A percentile compares a stretch with the other conserved stretches of the same genome.
These are phyloP conservation scores for Vespertilio murinus DNA, from an alignment of 2,797 vertebrate species.

Conservation along the genomic window DNA sequence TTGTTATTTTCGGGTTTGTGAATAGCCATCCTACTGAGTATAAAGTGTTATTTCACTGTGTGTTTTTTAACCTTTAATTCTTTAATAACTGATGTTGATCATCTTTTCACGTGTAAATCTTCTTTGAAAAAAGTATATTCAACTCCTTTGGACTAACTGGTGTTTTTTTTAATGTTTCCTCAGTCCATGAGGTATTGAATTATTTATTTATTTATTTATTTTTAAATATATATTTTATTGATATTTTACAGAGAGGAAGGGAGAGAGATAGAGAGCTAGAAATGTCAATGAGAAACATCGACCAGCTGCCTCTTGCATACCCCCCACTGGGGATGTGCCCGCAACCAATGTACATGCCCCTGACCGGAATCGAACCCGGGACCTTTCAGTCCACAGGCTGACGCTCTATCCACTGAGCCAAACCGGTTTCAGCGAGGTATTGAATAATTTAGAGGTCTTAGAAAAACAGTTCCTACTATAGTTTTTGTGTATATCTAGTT, in stretches of 20 bases:
- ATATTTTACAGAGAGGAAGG: too few relatives aligned
- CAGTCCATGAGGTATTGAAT: neutral
- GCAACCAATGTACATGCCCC: too few relatives aligned
- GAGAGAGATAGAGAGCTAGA: too few relatives aligned
- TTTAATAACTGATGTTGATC: neutral
- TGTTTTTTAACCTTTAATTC: constrained; percentile 19
- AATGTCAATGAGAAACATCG: too few relatives aligned
- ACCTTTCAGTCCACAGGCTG: too few relatives aligned
- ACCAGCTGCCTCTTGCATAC: too few relatives aligned
- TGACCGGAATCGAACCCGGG: too few relatives aligned
- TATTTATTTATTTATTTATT: too few relatives aligned
- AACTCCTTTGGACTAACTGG: neutral
- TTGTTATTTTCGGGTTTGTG: neutral
- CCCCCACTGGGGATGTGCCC: too few relatives aligned
- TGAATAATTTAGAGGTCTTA: constrained; percentile 21
- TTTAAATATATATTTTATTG: too few relatives aligned
- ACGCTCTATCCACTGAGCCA: too few relatives aligned
- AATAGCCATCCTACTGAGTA: neutral
- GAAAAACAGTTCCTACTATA: constrained; percentile 39
- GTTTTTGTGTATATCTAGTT: neutral
- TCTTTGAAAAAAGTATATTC: neutral
- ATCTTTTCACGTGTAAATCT: neutral
- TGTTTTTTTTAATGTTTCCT: neutral
- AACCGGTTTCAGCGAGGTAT: too few relatives aligned
- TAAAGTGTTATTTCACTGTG: neutral